Base-by-base conservation (phyloP, 2,113 vertebrate genomes). In the Xiphophorus maculatus region DNA sequence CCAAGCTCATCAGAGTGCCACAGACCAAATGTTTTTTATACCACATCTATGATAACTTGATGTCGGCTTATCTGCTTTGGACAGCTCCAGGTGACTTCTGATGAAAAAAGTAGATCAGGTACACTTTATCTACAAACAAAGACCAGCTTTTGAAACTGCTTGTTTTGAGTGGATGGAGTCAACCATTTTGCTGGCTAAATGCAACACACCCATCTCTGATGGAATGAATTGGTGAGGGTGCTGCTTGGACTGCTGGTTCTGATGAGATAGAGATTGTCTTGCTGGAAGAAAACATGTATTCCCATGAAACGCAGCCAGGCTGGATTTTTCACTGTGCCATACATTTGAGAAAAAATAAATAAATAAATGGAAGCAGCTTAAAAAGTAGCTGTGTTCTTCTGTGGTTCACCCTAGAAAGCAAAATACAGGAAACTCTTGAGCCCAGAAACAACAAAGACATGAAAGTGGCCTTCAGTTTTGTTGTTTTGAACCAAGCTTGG, bases 391-490 rank as follows among this genome's bases (percentile, higher is more conserved):
- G 44, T 77, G 1, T 27, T 40, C 63, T 69, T 44, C 44, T 40
- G 62, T 63, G 66, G 69, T 82, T 48, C 37, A 42, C 29, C 28
- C 61, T 33, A 25, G 61, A 78, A 74, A 58, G 66, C 1, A 48
- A 42, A 77, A 60, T 80, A 37, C 61, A 25, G 30, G 67, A 84
- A 82, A 61, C 44, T 69, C 42, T n/a, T 73, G 40, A 69, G 78
- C 71, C 67, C 9, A 35, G 29, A 66, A 76, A 79, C 66, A 76
- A 79, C 82, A 88, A 87, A 79, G 81, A 90, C 88, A 80, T 83
- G 48, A 88, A 87, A 88, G 81, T 66, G 25, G 65, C 84, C 84
- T 90, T 87, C 66, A 84, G 76, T 63, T 84, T 82, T 63, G 84
- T 87, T 67, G 14, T 78, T 80, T 73, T 42, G 66, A 74, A 74